Evolutionary conservation across 92 coral and sea anemone genomes (phyloP), one percentile per base, ranked within the genome.

Genomic region (Hydrozoanthus gracilis): DNA sequence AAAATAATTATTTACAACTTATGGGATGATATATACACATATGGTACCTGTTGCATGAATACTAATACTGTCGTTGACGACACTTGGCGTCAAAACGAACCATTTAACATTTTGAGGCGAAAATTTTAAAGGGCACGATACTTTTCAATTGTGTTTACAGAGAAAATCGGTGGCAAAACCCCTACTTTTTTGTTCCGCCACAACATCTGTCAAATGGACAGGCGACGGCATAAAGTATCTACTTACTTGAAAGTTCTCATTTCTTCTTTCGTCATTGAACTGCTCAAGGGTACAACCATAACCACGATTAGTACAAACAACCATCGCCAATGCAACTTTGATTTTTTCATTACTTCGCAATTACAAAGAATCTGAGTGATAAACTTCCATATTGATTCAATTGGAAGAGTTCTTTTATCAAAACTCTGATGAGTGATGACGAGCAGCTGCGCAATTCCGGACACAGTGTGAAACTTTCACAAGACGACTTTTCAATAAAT

Each of bases 261-360:
- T 56, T 94, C 98, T 51, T 94, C 91, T 79, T 89, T 89, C 50
- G 94, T 86, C 95, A 94, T 92, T 52, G 86, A 83, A 54, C 84
- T 77, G 68, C 85, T 86, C 18, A 87, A 89, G 62, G 91, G 82
- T 56, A 88, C 66, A 66, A 91, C 58, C 5, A 89, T 68, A 13
- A 83, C 74, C 60, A 27, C 39, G 39, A 27, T 27, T 27, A 86
- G 72, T 69, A 89, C 16, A 83, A 83, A 83, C 46, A 84, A 83
- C 78, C 56, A 75, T 76, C 84, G 69, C 56, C 89, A 87, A 17
- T 86, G 9, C 51, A 82, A 4, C 44, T 64, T 86, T 35, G 47
- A 72, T 85, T 79, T 73, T 50, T 78, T 84, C 77, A 79, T 86
- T 73, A 80, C 86, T 18, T 82, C 66, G 11, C 27, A 49, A 52